Conservation (phyloP, 1,140 invertebrate species). For the Lanistes nyassanus region DNA sequence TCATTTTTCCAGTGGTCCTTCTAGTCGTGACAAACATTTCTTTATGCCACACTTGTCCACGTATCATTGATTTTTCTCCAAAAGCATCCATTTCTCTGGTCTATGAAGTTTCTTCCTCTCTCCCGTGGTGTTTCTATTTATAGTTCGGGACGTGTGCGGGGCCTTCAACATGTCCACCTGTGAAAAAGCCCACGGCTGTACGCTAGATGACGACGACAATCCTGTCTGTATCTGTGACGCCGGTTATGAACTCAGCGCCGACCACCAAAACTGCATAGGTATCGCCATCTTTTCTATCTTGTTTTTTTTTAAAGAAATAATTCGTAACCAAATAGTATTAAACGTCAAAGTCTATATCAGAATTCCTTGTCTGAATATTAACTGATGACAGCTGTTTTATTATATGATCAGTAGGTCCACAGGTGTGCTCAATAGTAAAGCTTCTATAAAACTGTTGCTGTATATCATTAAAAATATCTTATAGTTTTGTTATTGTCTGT, state of each 20-base stretch:
- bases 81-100: too few relatives aligned
- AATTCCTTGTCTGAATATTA: background rate
- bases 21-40: background rate
- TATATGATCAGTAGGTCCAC: background rate
- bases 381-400: background rate
- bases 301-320: too few relatives aligned
- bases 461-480: background rate
- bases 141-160: background rate
- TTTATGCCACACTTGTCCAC: background rate
- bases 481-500: background rate
- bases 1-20: background rate
- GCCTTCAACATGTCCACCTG: background rate
- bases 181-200: conserved; percentile 19
- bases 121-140: background rate
- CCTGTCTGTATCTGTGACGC: conserved; percentile 18
- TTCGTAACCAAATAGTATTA: too few relatives aligned
- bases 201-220: background rate
- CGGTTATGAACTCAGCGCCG: conserved; percentile 9
- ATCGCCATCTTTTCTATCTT: too few relatives aligned
- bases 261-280: background rate
- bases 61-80: too few relatives aligned
- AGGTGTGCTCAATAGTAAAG: background rate
- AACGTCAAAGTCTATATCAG: too few relatives aligned
- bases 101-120: too few relatives aligned
- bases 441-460: background rate